Conservation (phyloP, 2,797 vertebrate species). For the Parauchenoglanis ngamensis region DNA sequence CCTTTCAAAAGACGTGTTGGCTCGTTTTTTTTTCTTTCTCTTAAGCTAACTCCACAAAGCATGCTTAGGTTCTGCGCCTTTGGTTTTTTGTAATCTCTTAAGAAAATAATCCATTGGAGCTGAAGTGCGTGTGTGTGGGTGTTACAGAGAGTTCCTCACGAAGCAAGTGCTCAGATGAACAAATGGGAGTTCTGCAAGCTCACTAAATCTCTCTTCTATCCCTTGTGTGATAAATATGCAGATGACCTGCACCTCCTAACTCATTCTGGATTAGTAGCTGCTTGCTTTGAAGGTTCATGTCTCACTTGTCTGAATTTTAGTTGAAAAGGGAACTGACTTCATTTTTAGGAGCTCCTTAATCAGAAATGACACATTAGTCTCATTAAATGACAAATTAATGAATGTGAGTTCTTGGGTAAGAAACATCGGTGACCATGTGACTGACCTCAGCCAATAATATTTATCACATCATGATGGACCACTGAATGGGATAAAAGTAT, state of each 20-base stretch:
- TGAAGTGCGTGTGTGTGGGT: slow-evolving; percentile 22
- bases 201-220: not conserved
- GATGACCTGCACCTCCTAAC: not conserved
- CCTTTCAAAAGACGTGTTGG: slow-evolving; percentile 12
- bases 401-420: not conserved
- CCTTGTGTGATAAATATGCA: not conserved
- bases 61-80: slow-evolving; percentile 11
- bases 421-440: not conserved
- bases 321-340: not conserved
- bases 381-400: no score
- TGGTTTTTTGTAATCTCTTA: slow-evolving; percentile 33
- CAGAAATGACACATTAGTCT: not conserved
- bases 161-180: slow-evolving; percentile 21
- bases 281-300: not conserved
- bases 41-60: not conserved
- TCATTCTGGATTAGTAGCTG: not conserved
- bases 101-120: slow-evolving; percentile 32
- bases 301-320: not conserved
- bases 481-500: not conserved
- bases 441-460: not conserved
- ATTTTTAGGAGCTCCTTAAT: not conserved
- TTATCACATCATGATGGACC: not conserved
- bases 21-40: not conserved
- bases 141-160: slow-evolving; percentile 5
- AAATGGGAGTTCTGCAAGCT: not conserved